These are phyloP conservation scores for Agrilus mali DNA, from an alignment of 2,888 invertebrate species.

Conservation along the genomic window DNA sequence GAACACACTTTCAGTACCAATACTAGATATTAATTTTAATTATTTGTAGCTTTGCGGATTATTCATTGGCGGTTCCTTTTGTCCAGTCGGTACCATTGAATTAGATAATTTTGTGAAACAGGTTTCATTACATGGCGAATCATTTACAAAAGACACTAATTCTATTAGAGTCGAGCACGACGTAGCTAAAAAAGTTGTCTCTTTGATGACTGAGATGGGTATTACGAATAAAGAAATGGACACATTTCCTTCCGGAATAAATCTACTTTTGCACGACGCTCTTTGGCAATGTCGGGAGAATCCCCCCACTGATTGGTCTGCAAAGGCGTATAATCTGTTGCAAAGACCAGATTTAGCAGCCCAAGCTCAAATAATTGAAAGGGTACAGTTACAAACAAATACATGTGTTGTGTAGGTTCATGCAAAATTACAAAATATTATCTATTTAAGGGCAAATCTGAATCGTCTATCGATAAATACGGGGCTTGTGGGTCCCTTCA, in stretches of 20 bases:
- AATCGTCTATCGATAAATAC: slow-evolving; percentile 12
- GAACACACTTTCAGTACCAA: no score
- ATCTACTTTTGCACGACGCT: slow-evolving; percentile 52
- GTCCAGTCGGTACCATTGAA: slow-evolving; percentile 9
- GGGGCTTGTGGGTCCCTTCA: slow-evolving; percentile 14
- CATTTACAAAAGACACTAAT: slow-evolving; percentile 13
- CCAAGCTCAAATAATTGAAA: slow-evolving; percentile 32
- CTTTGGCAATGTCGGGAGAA: slow-evolving; percentile 56
- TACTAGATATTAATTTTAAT: background rate
- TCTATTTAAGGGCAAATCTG: slow-evolving; percentile 8
- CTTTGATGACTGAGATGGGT: slow-evolving; percentile 41
- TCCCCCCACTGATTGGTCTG: slow-evolving; percentile 62
- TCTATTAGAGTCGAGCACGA: slow-evolving; percentile 16
- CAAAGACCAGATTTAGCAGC: slow-evolving; percentile 59
- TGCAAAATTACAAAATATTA: no score
- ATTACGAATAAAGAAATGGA: slow-evolving; percentile 58
- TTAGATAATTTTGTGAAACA: slow-evolving; percentile 19
- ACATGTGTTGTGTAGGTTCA: no score
- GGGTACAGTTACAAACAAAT: slow-evolving; percentile 16
- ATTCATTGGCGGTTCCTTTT: slow-evolving; percentile 15
- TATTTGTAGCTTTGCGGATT: slow-evolving; percentile 21
- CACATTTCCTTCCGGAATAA: slow-evolving; percentile 57
- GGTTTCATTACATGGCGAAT: slow-evolving; percentile 16
- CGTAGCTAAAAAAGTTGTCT: slow-evolving; percentile 35
- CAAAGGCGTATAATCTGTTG: slow-evolving; percentile 55